Conservation (phyloP, 2,888 invertebrate species). For the Cephus sareptanus region DNA sequence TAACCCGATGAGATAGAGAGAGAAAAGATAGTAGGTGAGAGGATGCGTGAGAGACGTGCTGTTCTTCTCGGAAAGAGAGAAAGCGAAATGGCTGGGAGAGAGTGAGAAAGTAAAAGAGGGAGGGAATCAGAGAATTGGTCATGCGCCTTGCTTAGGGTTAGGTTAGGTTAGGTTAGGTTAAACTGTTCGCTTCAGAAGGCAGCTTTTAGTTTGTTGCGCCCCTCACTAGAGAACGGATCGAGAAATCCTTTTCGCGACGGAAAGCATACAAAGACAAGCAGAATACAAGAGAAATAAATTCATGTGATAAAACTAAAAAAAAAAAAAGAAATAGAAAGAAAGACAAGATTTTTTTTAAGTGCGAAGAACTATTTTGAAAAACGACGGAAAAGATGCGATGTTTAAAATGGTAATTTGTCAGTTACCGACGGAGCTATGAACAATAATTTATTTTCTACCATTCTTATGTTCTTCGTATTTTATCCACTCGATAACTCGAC, state of each 20-base stretch:
- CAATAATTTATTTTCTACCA: neutral
- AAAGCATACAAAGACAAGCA: neutral
- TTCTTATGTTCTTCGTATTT: neutral
- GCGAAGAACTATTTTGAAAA: neutral
- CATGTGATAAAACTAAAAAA: neutral
- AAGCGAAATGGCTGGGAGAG: neutral
- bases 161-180: neutral
- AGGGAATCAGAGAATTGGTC: neutral
- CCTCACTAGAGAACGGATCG: neutral
- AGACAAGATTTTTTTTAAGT: neutral
- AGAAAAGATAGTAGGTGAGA: neutral
- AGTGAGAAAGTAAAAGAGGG: neutral
- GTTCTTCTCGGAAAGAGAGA: too few relatives aligned
- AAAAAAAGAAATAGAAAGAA: neutral
- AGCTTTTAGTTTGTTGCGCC: neutral
- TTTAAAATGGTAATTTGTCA: neutral
- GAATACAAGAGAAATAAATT: neutral
- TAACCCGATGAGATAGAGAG: neutral
- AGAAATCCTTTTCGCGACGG: neutral
- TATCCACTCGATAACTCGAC: neutral
- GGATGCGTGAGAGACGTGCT: too few relatives aligned
- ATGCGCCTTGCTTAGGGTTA: neutral
- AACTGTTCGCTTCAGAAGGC: neutral
- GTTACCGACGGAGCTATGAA: neutral
- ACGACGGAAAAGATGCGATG: neutral